These are phyloP conservation scores for Melitaea cinxia DNA, from an alignment of 1,140 invertebrate species.

Conservation along the genomic window DNA sequence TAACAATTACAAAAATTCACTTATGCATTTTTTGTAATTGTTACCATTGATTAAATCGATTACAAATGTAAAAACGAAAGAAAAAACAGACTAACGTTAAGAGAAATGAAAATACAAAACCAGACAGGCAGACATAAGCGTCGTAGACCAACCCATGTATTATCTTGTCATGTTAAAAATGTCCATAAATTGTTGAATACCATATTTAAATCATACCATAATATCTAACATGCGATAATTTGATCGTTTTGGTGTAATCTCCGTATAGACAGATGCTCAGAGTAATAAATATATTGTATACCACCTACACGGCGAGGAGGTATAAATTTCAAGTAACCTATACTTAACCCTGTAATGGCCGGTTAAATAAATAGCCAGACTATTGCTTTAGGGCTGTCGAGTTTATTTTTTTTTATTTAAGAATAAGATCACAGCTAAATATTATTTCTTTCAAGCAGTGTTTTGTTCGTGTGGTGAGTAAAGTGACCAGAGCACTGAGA, in stretches of 20 bases:
- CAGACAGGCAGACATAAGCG: too few species aligned
- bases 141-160: too few species aligned
- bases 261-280: constrained; percentile 9
- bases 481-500: too few species aligned
- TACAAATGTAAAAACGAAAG: too few species aligned
- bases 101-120: too few species aligned
- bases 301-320: constrained; percentile 41
- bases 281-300: constrained; percentile 36
- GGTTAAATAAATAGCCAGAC: constrained; percentile 53
- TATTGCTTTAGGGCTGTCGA: constrained; percentile 47
- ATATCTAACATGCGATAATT: constrained; percentile 38
- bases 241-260: constrained; percentile 23
- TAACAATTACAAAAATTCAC: too few species aligned
- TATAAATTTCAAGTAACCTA: constrained; percentile 59
- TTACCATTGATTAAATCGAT: too few species aligned
- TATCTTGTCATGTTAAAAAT: not conserved
- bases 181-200: constrained; percentile 2
- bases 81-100: too few species aligned
- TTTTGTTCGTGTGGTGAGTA: too few species aligned
- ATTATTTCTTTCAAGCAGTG: too few species aligned
- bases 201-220: constrained; percentile 15
- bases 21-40: too few species aligned
- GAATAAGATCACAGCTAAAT: too few species aligned
- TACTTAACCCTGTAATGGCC: constrained; percentile 59
- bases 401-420: not conserved